Evolutionary conservation across 2,113 vertebrate species (phyloP).

Genomic region (Calidris pugnax): DNA sequence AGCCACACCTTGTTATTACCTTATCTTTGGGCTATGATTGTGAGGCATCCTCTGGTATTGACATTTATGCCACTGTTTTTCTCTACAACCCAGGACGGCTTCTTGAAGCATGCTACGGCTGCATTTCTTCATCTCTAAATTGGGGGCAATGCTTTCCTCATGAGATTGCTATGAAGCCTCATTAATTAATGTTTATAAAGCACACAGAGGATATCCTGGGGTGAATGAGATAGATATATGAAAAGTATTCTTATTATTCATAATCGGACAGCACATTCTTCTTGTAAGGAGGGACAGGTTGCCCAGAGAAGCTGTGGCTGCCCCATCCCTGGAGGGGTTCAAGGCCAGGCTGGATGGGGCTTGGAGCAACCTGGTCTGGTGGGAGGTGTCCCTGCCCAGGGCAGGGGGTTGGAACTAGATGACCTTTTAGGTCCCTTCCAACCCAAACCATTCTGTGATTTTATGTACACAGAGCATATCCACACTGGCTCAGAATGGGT

Average conservation of each 20-base stretch:
- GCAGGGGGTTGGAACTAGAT: too few relatives aligned
- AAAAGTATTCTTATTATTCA: neutral
- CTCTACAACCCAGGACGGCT: neutral
- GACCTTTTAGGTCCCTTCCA: too few relatives aligned
- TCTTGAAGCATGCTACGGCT: neutral
- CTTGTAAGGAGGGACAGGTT: neutral
- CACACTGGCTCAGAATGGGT: neutral
- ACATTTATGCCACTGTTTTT: neutral
- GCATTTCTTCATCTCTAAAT: slow-evolving; percentile 31
- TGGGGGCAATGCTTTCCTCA: neutral
- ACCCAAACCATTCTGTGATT: too few relatives aligned
- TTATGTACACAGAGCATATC: neutral
- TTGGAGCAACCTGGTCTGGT: too few relatives aligned
- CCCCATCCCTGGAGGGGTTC: too few relatives aligned
- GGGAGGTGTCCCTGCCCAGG: too few relatives aligned
- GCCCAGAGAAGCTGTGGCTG: too few relatives aligned
- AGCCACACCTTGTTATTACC: slow-evolving; percentile 54
- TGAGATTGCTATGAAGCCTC: neutral
- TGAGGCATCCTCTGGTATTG: neutral
- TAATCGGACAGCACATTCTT: neutral
- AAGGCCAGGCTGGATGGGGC: too few relatives aligned
- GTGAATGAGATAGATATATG: neutral
- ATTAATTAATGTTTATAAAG: slow-evolving; percentile 35
- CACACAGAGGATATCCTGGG: neutral
- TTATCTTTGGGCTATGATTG: slow-evolving; percentile 55